phyloP scores from a whole-genome alignment of 2,888 invertebrate species.

The Caenorhabditis sp. region DNA sequence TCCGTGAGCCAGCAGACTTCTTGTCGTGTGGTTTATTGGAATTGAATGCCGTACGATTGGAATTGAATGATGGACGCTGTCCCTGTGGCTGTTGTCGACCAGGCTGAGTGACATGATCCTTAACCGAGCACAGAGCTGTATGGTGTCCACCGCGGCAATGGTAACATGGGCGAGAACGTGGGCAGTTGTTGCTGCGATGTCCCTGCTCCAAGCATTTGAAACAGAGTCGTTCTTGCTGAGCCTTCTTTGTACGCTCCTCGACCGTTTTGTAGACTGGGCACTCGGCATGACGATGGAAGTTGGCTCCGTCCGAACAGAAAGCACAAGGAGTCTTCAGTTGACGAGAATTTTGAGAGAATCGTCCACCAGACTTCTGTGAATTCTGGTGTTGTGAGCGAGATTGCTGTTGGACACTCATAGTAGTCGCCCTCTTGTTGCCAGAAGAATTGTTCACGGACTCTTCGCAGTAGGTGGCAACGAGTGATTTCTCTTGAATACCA shows the following conservation, averaged over 20 bases:
- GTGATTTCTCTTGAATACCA: background rate
- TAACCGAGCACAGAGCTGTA: background rate
- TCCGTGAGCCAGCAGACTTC: background rate
- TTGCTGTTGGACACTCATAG: conserved; percentile 13
- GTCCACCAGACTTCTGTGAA: background rate
- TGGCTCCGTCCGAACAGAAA: background rate
- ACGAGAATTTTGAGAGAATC: background rate
- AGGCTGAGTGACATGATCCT: background rate
- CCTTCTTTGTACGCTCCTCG: background rate
- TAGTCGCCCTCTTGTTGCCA: background rate
- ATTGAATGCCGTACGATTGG: no score
- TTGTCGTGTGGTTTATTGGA: background rate
- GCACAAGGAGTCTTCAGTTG: background rate
- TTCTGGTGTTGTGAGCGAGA: background rate
- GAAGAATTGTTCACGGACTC: background rate
- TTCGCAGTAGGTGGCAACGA: background rate
- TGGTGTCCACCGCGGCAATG: conserved; percentile 23
- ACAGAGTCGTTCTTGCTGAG: background rate
- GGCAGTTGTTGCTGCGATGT: background rate
- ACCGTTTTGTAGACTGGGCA: conserved; percentile 2
- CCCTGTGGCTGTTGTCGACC: conserved; percentile 3
- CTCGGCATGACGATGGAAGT: conserved; percentile 14
- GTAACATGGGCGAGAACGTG: background rate
- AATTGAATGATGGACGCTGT: background rate
- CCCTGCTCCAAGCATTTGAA: conserved; percentile 7